Percentiles rank a stretch among this genome's conserved stretches.
Conservation (phyloP, 1,140 invertebrate genomes). For the Solenopsis invicta region DNA sequence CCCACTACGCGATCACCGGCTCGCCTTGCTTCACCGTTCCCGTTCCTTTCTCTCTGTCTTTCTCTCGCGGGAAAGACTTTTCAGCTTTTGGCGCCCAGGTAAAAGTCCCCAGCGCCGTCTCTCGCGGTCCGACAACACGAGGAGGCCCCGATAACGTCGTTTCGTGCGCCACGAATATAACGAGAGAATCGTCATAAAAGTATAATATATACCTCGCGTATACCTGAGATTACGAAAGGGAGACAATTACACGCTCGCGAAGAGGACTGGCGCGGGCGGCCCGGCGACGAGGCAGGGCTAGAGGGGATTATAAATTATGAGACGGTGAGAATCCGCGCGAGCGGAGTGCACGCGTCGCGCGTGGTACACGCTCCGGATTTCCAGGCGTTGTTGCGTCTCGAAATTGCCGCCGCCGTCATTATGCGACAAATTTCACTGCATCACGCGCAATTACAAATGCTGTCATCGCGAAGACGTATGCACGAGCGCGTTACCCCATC, state of each 20-base stretch:
- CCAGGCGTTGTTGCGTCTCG: not conserved
- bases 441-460: conserved; percentile 25
- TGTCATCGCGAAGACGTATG: conserved; percentile 33
- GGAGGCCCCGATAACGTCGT: not conserved
- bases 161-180: not conserved
- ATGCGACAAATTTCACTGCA: conserved; percentile 49
- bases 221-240: conserved; percentile 20
- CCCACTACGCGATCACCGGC: conserved; percentile 82
- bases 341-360: too few species aligned
- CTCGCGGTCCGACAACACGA: not conserved
- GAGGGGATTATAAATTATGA: too few species aligned
- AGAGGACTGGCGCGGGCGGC: not conserved
- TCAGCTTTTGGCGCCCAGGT: conserved; percentile 48
- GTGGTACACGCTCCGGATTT: conserved; percentile 18
- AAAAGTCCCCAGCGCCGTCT: conserved; percentile 64
- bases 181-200: not conserved
- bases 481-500: conserved; percentile 45
- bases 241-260: conserved; percentile 8
- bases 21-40: conserved; percentile 76
- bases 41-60: conserved; percentile 53
- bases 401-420: conserved; percentile 28
- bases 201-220: not conserved
- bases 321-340: conserved; percentile 31
- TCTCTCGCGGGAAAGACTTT: conserved; percentile 46
- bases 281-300: not conserved